Evolutionary conservation across 2,888 invertebrate genomes (phyloP), one percentile per base, ranked within the genome.

Genomic region (Tetragonisca angustula): DNA sequence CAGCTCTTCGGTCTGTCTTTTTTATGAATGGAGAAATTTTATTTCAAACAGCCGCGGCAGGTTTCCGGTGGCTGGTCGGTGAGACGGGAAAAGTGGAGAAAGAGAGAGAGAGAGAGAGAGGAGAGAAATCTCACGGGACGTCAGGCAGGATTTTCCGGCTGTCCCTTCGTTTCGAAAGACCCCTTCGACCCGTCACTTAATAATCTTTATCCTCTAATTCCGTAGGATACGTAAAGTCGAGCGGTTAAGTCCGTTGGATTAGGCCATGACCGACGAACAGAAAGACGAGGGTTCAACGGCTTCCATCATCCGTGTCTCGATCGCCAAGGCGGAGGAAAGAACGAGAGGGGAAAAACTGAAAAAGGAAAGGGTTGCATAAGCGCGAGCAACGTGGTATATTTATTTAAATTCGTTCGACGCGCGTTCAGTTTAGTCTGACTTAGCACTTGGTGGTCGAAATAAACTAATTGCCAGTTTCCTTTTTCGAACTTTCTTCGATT

Each of bases 131-230:
- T 87, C 85, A 62, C 76, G 85, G 79, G 82, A 84, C 85, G 81
- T 86, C 86, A 83, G 77, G 78, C 81, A 32, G 86, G 89, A 90
- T 90, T 90, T 90, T 86, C 90, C 85, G 87, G 86, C 80, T 87
- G 89, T 87, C 85, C 83, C 80, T 83, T 83, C 90, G 75, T 89
- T 88, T 86, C 86, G 86, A 83, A 75, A 73, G 85, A 85, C 77
- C 84, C 87, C 87, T 89, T 91, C 89, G 88, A 87, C 84, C 91
- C 86, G 90, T 90, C 90, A 90, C 90, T 92, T 91, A 92, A 92
- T 92, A 92, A 92, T 92, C 91, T 91, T 89, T 88, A 91, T 90
- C 90, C 89, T 85, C 85, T 91, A 91, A 91, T 90, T 91, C 91
- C 85, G 75, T 78, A 74, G 86, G 89, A 89, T 91, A 90, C 87